Percentiles rank a stretch among this genome's conserved stretches.
phyloP scores from a whole-genome alignment of 2,797 vertebrate species.

The Hemibagrus guttatus region DNA sequence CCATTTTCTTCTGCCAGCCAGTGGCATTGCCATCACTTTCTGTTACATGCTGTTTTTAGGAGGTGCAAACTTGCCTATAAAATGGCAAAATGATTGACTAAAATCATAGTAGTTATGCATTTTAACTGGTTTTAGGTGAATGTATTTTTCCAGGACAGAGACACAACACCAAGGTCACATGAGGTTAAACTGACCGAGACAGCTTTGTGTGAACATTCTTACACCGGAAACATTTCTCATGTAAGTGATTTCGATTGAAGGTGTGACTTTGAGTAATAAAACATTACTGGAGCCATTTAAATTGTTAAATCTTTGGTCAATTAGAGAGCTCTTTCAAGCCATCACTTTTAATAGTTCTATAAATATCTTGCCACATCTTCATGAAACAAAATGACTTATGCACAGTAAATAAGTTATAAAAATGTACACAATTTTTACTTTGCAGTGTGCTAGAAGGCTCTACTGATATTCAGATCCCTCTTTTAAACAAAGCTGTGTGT shows the following conservation, averaged over 20 bases:
- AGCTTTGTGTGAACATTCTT: background rate
- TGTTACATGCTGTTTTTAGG: conserved; percentile 8
- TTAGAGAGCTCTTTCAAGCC: background rate
- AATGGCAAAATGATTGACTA: conserved; percentile 46
- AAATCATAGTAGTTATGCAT: conserved; percentile 4
- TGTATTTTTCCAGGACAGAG: background rate
- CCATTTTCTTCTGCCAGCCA: background rate
- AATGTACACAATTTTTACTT: background rate
- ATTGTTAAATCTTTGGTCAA: background rate
- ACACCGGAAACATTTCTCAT: background rate
- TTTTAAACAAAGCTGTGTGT: background rate
- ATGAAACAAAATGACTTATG: background rate
- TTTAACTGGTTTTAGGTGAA: conserved; percentile 45
- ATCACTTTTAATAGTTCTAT: background rate
- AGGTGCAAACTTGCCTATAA: conserved; percentile 61
- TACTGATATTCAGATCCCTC: background rate
- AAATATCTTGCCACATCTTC: background rate
- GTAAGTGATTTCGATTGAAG: background rate
- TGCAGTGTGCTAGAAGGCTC: background rate
- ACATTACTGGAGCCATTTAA: background rate
- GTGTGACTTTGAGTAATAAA: background rate
- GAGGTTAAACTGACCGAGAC: background rate
- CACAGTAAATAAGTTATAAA: background rate
- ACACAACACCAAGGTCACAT: background rate
- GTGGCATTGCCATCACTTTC: background rate